Evolutionary conservation across 2,888 invertebrate genomes (phyloP).

Genomic region (Trisateles emortualis): DNA sequence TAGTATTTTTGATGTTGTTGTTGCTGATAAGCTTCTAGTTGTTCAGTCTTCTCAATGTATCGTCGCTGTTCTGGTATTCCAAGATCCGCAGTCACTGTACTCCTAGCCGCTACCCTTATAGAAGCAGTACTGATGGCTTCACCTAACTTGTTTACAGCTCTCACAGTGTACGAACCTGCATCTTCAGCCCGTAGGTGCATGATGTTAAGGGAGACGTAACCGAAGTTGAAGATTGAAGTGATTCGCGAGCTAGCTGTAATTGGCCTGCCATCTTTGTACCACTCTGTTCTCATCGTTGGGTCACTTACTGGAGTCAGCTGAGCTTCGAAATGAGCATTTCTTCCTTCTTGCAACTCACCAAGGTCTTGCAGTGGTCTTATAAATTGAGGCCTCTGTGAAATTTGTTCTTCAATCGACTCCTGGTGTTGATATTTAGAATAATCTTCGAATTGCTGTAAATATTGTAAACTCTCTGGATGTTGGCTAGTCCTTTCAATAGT

Average conservation of each 20-base stretch:
- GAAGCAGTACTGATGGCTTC: conserved; percentile 95
- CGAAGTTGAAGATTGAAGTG: conserved; percentile 99
- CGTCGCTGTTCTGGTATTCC: conserved; percentile 96
- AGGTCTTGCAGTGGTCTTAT: conserved; percentile 95
- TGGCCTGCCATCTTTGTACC: conserved; percentile 97
- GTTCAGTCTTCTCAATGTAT: conserved; percentile 96
- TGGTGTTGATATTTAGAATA: conserved; percentile 95
- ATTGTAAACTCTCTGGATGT: conserved; percentile 96
- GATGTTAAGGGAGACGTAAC: conserved; percentile 99
- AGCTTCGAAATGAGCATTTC: conserved; percentile 97
- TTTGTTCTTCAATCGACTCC: conserved; percentile 93
- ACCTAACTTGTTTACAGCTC: conserved; percentile 96
- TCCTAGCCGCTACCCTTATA: conserved; percentile 91
- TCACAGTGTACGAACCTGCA: conserved; percentile 97
- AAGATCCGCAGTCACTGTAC: conserved; percentile 94
- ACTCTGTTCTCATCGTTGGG: conserved; percentile 97
- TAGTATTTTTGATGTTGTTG: conserved; percentile 93
- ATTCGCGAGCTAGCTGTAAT: conserved; percentile 99
- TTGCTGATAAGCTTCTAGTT: conserved; percentile 95
- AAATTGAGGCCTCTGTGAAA: conserved; percentile 94
- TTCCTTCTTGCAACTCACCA: conserved; percentile 95
- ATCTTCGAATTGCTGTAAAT: conserved; percentile 96
- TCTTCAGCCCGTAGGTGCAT: conserved; percentile 99
- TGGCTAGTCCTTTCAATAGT: conserved; percentile 95
- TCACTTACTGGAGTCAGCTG: conserved; percentile 97